phyloP scores from a whole-genome alignment of 2,797 vertebrate genomes.

The Falco concolor region DNA sequence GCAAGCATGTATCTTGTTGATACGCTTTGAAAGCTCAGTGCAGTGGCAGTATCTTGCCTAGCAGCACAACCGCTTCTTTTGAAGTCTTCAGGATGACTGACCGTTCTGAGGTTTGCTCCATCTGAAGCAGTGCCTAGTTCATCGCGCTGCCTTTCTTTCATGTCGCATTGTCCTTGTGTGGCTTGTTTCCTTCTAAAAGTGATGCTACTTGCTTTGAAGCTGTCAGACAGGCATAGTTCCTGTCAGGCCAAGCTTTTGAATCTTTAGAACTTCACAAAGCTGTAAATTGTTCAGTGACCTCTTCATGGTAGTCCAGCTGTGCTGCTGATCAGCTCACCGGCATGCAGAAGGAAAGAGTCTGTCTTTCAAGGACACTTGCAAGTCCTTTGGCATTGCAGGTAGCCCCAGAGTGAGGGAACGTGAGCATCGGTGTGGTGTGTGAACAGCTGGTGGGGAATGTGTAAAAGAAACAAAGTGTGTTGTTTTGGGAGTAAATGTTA shows the following conservation, averaged over 20 bases:
- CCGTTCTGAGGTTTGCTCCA: not conserved
- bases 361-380: not conserved
- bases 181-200: not conserved
- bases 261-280: not conserved
- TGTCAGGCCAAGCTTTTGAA: not conserved
- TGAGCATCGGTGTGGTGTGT: not conserved
- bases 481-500: not conserved
- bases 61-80: not conserved
- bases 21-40: not conserved
- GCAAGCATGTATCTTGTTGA: not conserved
- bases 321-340: not conserved
- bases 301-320: not conserved
- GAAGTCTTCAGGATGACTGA: not conserved
- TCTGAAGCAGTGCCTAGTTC: not conserved
- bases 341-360: not conserved
- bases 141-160: not conserved
- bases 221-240: not conserved
- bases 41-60: not conserved
- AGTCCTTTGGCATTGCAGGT: not conserved
- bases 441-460: accelerated
- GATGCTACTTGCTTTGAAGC: not conserved
- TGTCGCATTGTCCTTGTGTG: not conserved
- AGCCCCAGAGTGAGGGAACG: not conserved
- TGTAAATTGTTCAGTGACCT: not conserved
- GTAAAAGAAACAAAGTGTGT: not conserved